phyloP scores from a whole-genome alignment of 2,113 vertebrate genomes.

The Ptyas mucosa region DNA sequence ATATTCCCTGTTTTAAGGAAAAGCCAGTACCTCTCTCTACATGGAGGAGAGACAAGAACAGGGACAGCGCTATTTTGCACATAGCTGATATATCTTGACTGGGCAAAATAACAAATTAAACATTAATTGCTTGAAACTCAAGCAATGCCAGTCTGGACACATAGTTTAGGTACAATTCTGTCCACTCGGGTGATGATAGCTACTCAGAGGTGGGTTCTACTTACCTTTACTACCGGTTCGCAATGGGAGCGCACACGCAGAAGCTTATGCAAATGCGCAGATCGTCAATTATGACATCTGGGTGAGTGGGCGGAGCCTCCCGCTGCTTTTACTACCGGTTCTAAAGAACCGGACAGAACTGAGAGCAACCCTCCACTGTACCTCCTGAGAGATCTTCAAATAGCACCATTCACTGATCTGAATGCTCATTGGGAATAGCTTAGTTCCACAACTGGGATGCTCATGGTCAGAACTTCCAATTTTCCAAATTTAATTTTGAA shows the following conservation, averaged over 20 bases:
- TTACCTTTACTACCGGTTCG: too few species aligned
- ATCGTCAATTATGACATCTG: too few species aligned
- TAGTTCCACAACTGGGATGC: not conserved
- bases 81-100: not conserved
- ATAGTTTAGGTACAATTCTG: not conserved
- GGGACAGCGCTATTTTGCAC: not conserved
- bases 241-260: too few species aligned
- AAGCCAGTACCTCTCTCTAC: not conserved
- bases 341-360: too few species aligned
- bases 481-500: not conserved
- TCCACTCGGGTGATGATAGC: not conserved
- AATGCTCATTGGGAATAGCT: not conserved
- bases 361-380: too few species aligned
- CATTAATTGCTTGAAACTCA: not conserved
- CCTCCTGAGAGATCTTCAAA: not conserved
- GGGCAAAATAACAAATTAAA: not conserved
- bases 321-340: too few species aligned
- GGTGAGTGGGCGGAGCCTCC: too few species aligned
- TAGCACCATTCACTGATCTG: not conserved
- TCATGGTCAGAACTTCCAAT: not conserved
- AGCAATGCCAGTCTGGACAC: not conserved
- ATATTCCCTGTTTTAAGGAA: not conserved
- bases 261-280: too few species aligned
- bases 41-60: not conserved
- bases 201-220: too few species aligned